phyloP scores from a whole-genome alignment of 2,888 invertebrate species.

The Salticus scenicus region DNA sequence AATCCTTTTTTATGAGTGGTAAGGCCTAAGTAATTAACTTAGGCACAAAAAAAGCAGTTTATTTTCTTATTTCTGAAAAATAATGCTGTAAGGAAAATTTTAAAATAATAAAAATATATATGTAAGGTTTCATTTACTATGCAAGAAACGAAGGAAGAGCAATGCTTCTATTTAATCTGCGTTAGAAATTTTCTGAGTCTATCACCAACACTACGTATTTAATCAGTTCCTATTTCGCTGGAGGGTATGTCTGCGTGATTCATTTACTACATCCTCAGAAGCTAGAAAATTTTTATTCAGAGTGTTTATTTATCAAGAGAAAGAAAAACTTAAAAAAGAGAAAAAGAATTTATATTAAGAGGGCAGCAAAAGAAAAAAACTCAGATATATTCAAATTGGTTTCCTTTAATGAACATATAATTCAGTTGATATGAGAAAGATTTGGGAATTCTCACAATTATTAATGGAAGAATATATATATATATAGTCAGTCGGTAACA shows the following conservation, averaged over 20 bases:
- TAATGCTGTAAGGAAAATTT: too few relatives aligned
- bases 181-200: neutral
- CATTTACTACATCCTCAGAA: constrained; percentile 45
- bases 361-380: too few relatives aligned
- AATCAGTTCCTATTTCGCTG: constrained; percentile 41
- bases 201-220: constrained; percentile 26
- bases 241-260: constrained; percentile 49
- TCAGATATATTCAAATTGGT: too few relatives aligned
- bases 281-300: neutral
- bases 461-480: too few relatives aligned
- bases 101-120: neutral
- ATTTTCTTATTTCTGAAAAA: too few relatives aligned
- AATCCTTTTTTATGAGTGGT: too few relatives aligned
- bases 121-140: neutral
- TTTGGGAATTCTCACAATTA: too few relatives aligned
- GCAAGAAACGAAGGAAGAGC: neutral
- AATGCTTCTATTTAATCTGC: neutral
- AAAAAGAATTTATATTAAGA: neutral
- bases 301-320: neutral
- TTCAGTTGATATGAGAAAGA: neutral
- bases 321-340: neutral
- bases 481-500: too few relatives aligned
- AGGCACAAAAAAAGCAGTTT: too few relatives aligned
- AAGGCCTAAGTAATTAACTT: too few relatives aligned
- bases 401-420: neutral